These are phyloP conservation scores for Myripristis jacobus DNA, from an alignment of 2,797 vertebrate genomes.

Conservation along the genomic window DNA sequence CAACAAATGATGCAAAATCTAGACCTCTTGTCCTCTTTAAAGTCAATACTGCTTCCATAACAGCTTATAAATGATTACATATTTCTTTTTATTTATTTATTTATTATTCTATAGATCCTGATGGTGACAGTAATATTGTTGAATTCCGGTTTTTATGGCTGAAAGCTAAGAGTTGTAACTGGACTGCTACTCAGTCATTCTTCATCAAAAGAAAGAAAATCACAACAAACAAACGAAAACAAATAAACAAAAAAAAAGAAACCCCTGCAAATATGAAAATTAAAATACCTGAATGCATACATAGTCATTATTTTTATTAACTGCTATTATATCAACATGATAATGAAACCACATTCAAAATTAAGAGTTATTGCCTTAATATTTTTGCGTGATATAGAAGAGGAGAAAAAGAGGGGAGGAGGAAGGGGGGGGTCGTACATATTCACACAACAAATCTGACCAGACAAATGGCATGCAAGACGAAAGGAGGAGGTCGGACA, in stretches of 20 bases:
- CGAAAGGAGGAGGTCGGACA: conserved; percentile 53
- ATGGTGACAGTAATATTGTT: conserved; percentile 59
- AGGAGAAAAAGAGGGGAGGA: conserved; percentile 35
- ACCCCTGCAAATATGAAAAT: conserved; percentile 67
- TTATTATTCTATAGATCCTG: conserved; percentile 52
- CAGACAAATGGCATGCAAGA: conserved; percentile 83
- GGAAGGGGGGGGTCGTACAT: conserved; percentile 62
- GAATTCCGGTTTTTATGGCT: conserved; percentile 75
- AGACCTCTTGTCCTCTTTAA: conserved; percentile 13
- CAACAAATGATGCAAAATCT: conserved; percentile 26
- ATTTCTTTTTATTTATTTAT: conserved; percentile 35
- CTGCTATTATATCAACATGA: conserved; percentile 64
- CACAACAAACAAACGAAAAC: too few relatives aligned
- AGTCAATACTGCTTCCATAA: conserved; percentile 21
- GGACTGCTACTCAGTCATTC: conserved; percentile 62
- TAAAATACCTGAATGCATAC: conserved; percentile 72
- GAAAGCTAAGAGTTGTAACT: conserved; percentile 73
- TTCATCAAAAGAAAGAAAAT: conserved; percentile 54
- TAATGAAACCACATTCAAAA: conserved; percentile 78
- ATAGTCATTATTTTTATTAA: conserved; percentile 55
- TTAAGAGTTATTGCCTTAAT: conserved; percentile 83
- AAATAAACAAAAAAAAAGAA: conserved; percentile 37
- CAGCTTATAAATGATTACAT: conserved; percentile 29
- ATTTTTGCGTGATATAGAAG: conserved; percentile 79
- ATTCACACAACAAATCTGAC: conserved; percentile 71